These are phyloP conservation scores for Nemapogon koenigi DNA, from an alignment of 2,888 invertebrate genomes.

Conservation along the genomic window DNA sequence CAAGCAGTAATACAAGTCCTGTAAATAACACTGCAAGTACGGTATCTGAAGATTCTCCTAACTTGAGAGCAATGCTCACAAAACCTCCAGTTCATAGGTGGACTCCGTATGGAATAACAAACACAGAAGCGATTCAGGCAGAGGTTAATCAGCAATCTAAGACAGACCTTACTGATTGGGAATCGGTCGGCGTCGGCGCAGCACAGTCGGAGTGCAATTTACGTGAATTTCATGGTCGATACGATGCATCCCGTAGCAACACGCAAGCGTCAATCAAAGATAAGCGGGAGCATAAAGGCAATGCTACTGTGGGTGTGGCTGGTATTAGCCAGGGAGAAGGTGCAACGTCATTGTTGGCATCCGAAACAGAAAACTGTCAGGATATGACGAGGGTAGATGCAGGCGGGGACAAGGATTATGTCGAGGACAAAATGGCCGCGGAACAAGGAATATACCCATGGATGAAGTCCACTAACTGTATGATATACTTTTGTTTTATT, in stretches of 20 bases:
- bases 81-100: constrained; percentile 32
- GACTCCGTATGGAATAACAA: constrained; percentile 24
- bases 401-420: constrained; percentile 53
- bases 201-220: constrained; percentile 43
- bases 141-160: constrained; percentile 9
- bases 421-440: constrained; percentile 52
- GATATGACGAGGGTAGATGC: constrained; percentile 53
- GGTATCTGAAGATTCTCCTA: constrained; percentile 54
- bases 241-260: constrained; percentile 29
- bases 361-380: constrained; percentile 39
- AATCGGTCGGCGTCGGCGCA: constrained; percentile 29
- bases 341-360: constrained; percentile 43
- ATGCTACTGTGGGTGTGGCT: constrained; percentile 43
- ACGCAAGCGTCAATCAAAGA: constrained; percentile 35
- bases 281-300: constrained; percentile 22
- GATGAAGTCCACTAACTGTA: too few relatives aligned
- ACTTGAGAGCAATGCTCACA: constrained; percentile 65
- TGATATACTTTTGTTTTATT: not conserved
- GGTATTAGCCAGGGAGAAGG: constrained; percentile 28
- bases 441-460: constrained; percentile 58
- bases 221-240: constrained; percentile 55
- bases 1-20: constrained; percentile 34
- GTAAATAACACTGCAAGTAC: constrained; percentile 33
- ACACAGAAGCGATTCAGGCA: constrained; percentile 27
- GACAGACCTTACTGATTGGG: constrained; percentile 33